Evolutionary conservation across 2,113 vertebrate genomes (phyloP), one percentile per base, ranked within the genome.

Genomic region (Paedocypris sp.): DNA sequence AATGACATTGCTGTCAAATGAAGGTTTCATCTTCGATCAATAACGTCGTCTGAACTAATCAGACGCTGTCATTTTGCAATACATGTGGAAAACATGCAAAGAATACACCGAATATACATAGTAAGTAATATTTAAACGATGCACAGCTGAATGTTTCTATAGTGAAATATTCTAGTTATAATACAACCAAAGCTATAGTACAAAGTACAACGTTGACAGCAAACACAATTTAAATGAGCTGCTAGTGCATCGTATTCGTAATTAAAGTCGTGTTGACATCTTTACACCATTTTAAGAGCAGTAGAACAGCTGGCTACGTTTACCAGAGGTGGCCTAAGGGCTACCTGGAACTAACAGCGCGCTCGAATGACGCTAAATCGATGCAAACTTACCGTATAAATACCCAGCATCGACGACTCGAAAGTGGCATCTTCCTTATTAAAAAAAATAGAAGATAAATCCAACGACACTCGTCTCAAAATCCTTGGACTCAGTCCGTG

Each of bases 351-450:
- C 52, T 18, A 12, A 19, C 11, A 33, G 22, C 11, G 9, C 9
- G 10, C 4, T 35, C 13, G 35, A 33, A 35, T 51, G 10, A 22
- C 28, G 8, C 4, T 22, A 53, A 57, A 42, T 29, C 25, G 10
- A 25, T 10, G 26, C 6, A 19, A 42, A 65, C 67, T 65, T 49
- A 69, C 67, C 10, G n/a, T 56, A 61, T 11, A 23, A 3, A 36
- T 9, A 3, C 10, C 48, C 48, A 47, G 43, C 47, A 49, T 69
- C 36, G 48, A 48, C 52, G 22, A 49, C 26, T 18, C 10, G 15
- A 39, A 2, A 32, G 18, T 35, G 1, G 35, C 16, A 49, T n/a
- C 35, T 8, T 52, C 13, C 36, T 33, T 62, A 18, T 57, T 19
- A 19, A 64, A 43, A 6, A 20, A 18, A 28, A 5, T 29, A 8